These are phyloP conservation scores for Myotis yumanensis DNA, from an alignment of 2,113 vertebrate genomes.

Conservation along the genomic window DNA sequence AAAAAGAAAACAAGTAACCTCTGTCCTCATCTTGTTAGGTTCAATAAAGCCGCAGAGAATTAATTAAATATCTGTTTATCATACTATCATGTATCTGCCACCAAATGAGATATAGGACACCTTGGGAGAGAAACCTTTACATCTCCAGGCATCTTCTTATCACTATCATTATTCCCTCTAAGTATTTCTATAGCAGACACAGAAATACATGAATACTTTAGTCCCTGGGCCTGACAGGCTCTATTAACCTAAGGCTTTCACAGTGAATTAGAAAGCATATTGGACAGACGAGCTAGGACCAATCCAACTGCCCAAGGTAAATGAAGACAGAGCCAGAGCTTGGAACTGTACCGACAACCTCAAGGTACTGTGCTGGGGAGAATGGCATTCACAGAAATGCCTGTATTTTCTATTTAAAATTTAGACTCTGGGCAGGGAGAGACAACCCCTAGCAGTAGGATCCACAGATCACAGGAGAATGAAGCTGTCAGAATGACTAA, in stretches of 20 bases:
- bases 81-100: neutral
- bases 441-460: neutral
- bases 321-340: neutral
- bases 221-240: neutral
- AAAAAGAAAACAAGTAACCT: neutral
- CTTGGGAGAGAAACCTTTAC: neutral
- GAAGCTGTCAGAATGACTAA: slow-evolving; percentile 17
- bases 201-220: neutral
- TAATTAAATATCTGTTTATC: slow-evolving; percentile 1
- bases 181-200: neutral
- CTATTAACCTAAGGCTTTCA: neutral
- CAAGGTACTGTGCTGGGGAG: neutral
- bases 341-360: neutral
- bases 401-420: slow-evolving; percentile 40
- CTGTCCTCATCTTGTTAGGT: neutral
- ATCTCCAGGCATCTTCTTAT: neutral
- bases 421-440: neutral
- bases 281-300: neutral
- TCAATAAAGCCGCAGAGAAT: slow-evolving; percentile 29
- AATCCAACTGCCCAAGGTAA: neutral
- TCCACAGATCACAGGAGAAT: neutral
- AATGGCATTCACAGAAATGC: slow-evolving; percentile 7
- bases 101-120: neutral
- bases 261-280: neutral
- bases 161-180: neutral